Percentiles rank a stretch among this genome's conserved stretches.
phyloP scores from a whole-genome alignment of 2,888 invertebrate species.

The Drosophila lacicola region DNA sequence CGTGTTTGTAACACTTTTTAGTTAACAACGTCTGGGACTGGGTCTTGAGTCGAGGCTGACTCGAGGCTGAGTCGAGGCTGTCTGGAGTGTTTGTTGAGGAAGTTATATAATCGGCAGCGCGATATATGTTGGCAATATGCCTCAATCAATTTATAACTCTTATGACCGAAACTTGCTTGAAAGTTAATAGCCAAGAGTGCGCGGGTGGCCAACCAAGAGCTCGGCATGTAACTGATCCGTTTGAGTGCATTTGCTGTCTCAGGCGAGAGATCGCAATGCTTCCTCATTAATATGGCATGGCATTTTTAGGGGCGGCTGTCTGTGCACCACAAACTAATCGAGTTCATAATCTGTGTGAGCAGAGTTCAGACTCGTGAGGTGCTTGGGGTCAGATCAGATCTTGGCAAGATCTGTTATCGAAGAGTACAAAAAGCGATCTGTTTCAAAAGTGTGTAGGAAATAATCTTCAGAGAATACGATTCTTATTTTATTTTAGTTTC shows the following conservation, averaged over 20 bases:
- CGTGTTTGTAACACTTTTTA: conserved; percentile 76
- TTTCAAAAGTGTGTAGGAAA: too few species aligned
- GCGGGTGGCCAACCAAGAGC: conserved; percentile 40
- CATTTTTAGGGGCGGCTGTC: conserved; percentile 5
- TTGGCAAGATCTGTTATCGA: not conserved
- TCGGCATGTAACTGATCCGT: conserved; percentile 67
- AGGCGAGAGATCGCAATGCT: conserved; percentile 45
- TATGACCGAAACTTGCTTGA: conserved; percentile 58
- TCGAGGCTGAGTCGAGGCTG: conserved; percentile 35
- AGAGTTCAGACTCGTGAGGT: conserved; percentile 22
- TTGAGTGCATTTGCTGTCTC: conserved; percentile 58
- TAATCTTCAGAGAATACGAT: too few species aligned
- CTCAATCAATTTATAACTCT: conserved; percentile 78
- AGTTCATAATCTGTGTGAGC: conserved; percentile 43
- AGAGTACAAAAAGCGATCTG: not conserved
- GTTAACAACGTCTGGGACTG: conserved; percentile 33
- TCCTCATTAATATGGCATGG: conserved; percentile 51
- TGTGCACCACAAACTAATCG: not conserved
- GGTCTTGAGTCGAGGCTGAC: conserved; percentile 19
- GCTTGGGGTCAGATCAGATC: too few species aligned
- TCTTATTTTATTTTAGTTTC: too few species aligned
- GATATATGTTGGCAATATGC: conserved; percentile 40
- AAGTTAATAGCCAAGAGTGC: conserved; percentile 67
- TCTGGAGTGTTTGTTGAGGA: conserved; percentile 60
- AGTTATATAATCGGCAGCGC: conserved; percentile 72